Evolutionary conservation across 1,140 invertebrate genomes (phyloP).

Genomic region (Stenopsyche tienmushanensis): DNA sequence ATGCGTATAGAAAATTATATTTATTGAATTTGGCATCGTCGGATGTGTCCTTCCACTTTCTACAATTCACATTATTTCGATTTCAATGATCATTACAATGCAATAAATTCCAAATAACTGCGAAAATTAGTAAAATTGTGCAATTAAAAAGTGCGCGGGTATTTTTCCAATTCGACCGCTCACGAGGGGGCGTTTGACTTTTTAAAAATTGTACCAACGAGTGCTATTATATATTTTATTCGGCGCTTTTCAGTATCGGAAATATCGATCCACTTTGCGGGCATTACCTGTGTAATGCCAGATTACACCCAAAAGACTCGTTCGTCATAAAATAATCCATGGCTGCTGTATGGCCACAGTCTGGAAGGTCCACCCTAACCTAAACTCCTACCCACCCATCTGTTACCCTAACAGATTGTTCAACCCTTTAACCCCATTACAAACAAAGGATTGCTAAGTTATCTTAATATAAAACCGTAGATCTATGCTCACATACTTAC

Average conservation of each 20-base stretch:
- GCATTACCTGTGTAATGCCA: constrained; percentile 40
- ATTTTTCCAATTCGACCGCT: neutral
- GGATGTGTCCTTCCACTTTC: too few species aligned
- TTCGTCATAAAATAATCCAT: constrained; percentile 41
- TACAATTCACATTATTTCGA: too few species aligned
- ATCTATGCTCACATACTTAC: too few species aligned
- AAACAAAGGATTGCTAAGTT: constrained; percentile 2
- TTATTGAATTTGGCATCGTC: too few species aligned
- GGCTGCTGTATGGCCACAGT: constrained; percentile 28
- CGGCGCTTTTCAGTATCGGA: constrained; percentile 18
- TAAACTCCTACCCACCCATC: neutral
- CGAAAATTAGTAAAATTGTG: neutral
- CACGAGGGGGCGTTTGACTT: too few species aligned
- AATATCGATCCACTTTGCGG: constrained; percentile 36
- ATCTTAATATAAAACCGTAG: constrained; percentile 8
- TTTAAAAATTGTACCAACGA: too few species aligned
- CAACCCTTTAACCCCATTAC: constrained; percentile 25
- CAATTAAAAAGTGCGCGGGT: neutral
- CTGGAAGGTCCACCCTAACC: constrained; percentile 9
- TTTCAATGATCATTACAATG: too few species aligned
- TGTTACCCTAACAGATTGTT: constrained; percentile 15
- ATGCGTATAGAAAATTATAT: too few species aligned
- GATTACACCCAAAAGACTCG: constrained; percentile 41
- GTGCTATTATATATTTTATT: too few species aligned
- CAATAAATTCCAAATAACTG: too few species aligned